Conservation (phyloP, 53 echinoderm and acorn worm species). For the Luidia sarsii region DNA sequence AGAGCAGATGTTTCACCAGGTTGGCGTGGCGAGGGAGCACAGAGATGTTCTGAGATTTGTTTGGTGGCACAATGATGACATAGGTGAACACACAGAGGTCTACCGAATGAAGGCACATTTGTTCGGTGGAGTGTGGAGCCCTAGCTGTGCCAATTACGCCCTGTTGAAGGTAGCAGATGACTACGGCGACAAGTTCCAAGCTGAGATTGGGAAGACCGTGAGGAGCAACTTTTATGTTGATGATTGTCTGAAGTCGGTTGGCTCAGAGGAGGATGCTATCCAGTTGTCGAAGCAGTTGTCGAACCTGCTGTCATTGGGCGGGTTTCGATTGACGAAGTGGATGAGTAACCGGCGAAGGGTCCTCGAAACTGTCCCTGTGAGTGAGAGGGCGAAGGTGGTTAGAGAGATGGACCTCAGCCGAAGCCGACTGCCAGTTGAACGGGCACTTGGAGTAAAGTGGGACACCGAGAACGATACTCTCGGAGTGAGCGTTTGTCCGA, state of each 20-base stretch:
- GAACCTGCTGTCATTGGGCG: conserved; percentile 31
- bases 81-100: too few relatives aligned
- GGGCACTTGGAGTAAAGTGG: conserved; percentile 18
- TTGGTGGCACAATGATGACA: conserved; percentile 5
- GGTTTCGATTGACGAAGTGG: conserved; percentile 57
- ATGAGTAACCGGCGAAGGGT: conserved; percentile 35
- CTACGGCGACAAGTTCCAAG: not conserved
- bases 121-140: conserved; percentile 64
- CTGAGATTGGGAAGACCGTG: conserved; percentile 3
- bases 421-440: conserved; percentile 49
- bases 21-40: not conserved
- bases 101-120: conserved; percentile 73
- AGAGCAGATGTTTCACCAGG: conserved; percentile 22
- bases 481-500: not conserved
- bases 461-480: not conserved
- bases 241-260: conserved; percentile 13
- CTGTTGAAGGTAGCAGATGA: too few relatives aligned
- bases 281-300: not conserved
- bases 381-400: conserved; percentile 43
- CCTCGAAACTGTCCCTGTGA: conserved; percentile 18
- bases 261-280: conserved; percentile 1
- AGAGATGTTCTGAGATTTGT: conserved; percentile 7
- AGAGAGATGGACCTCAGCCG: conserved; percentile 27
- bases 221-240: conserved; percentile 21
- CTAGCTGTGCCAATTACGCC: conserved; percentile 60